A percentile compares a stretch with the other conserved stretches of the same genome.
Evolutionary conservation across 2,797 vertebrate species (phyloP).

Genomic region (Coracias cyanogaster): DNA sequence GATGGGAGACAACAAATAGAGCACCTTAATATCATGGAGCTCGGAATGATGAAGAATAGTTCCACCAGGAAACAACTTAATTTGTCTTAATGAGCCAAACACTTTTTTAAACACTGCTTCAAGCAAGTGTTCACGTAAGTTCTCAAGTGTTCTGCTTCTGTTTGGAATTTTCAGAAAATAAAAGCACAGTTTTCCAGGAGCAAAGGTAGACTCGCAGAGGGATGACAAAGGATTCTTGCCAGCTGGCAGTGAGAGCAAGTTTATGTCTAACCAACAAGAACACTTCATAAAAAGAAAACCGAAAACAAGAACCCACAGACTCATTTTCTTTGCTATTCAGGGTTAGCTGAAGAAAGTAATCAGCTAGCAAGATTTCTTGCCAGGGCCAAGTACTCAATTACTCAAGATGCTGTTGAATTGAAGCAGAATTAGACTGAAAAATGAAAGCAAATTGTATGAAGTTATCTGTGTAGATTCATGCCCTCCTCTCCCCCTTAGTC

Average conservation of each 20-base stretch:
- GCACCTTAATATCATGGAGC: background rate
- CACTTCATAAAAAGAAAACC: background rate
- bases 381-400: background rate
- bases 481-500: background rate
- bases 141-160: background rate
- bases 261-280: background rate
- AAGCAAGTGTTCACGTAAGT: background rate
- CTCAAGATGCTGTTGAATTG: background rate
- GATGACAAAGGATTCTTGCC: background rate
- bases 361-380: background rate
- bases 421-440: background rate
- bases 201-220: background rate
- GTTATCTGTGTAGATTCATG: background rate
- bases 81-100: background rate
- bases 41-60: background rate
- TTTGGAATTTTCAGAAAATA: background rate
- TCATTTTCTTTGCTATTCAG: background rate
- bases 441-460: background rate
- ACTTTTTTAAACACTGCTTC: background rate
- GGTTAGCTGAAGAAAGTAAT: background rate
- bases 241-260: background rate
- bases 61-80: background rate
- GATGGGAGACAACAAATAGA: background rate
- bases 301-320: background rate
- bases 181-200: background rate